Evolutionary conservation across 2,888 invertebrate genomes (phyloP), one percentile per base, ranked within the genome.

Genomic region (Temnothorax unifasciatus): DNA sequence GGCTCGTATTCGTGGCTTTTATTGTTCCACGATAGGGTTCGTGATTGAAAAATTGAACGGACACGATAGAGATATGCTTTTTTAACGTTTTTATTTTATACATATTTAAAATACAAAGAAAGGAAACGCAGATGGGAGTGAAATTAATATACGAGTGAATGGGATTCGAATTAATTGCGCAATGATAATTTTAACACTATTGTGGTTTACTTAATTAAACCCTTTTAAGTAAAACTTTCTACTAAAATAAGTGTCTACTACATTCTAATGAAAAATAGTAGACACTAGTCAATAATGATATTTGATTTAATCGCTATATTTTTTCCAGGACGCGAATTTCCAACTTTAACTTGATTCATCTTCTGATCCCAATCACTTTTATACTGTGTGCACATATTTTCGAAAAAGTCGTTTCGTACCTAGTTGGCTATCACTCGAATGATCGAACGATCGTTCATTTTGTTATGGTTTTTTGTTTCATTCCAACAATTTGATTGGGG

Each of bases 1-100:
- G 44, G 44, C 29, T 6, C 6, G 64, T 18, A 50, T 64, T 76
- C 66, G 25, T 66, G 38, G 47, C 54, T 41, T 77, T 69, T 69
- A 69, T 69, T 44, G 57, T 68, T 44, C 57, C 29, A 29, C 29
- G 57, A 13, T 77, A 13, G 66, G 29, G 18, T 34, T 44, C 6
- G 68, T 25, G 68, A 77, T 41, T 69, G 44, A 69, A 77, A 77
- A 77, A 68, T 77, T 64, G 64, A 76, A 75, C 63, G 21, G n/a
- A 38, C 21, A 52, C 25, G 47, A 50, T 75, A 47, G 44, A 25
- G 44, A 61, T 44, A n/a, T 44, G 41, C 57, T 54, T 44, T 74
- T 29, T 29, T 21, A 21, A 29, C 50, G 18, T 74, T 63, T 75
- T 47, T 47, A 59, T 61, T 74, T 75, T 6, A 44, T 63, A 15